phyloP scores from a whole-genome alignment of 1,140 invertebrate species.

The Drosophila sproati region DNA sequence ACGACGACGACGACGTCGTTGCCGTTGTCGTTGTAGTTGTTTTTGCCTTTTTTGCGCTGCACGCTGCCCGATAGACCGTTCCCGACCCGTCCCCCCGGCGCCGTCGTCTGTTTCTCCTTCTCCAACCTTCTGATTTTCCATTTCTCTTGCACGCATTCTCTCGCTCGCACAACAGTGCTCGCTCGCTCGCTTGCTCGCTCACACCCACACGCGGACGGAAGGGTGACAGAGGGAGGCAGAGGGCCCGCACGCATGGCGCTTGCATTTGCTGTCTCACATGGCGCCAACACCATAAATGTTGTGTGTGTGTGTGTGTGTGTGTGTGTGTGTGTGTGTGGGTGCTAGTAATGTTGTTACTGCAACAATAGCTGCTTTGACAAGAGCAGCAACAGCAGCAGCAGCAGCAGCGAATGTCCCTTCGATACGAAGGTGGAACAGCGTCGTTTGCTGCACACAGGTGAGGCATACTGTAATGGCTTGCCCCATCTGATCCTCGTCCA shows the following conservation, averaged over 20 bases:
- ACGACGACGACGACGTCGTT: constrained; percentile 20
- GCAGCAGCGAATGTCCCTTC: constrained; percentile 35
- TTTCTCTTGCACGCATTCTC: constrained; percentile 52
- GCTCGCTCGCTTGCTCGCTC: constrained; percentile 50
- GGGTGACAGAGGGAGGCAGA: not conserved
- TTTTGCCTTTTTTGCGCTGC: constrained; percentile 61
- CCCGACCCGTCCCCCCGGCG: not conserved
- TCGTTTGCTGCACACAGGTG: constrained; percentile 6
- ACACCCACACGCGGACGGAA: constrained; percentile 18
- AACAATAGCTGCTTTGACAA: constrained; percentile 71
- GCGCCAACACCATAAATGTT: constrained; percentile 29
- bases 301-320: constrained; percentile 24
- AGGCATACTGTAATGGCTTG: not conserved
- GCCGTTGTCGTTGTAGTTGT: constrained; percentile 44
- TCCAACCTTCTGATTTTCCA: constrained; percentile 38
- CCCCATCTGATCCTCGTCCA: constrained; percentile 34
- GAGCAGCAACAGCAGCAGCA: constrained; percentile 34
- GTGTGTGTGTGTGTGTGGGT: constrained; percentile 45
- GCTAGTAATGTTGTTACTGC: constrained; percentile 78
- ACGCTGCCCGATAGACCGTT: constrained; percentile 4
- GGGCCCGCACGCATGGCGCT: constrained; percentile 76
- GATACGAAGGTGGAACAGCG: constrained; percentile 29
- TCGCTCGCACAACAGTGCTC: constrained; percentile 44
- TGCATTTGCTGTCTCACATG: constrained; percentile 78
- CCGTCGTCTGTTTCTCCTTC: not conserved